phyloP scores from a whole-genome alignment of 2,797 vertebrate species.

The Clarias laeviceps region DNA sequence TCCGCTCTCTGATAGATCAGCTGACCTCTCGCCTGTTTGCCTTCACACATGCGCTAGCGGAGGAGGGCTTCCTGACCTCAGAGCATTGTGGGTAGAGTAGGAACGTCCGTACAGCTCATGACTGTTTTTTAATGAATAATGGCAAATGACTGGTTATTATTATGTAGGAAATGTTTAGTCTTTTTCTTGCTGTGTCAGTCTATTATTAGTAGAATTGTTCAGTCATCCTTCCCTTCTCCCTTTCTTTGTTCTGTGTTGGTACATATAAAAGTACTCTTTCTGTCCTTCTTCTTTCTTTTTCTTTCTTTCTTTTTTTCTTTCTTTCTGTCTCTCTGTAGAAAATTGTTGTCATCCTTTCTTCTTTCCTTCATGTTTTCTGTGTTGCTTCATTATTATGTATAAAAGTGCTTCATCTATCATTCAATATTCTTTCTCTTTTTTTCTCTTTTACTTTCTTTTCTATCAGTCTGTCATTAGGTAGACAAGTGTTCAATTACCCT shows the following conservation, averaged over 20 bases:
- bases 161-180: not conserved
- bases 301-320: not conserved
- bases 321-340: not conserved
- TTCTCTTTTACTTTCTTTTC: not conserved
- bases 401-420: no score
- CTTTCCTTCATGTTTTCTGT: not conserved
- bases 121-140: not conserved
- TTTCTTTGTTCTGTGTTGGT: not conserved
- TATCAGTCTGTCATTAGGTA: not conserved
- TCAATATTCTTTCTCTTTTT: not conserved
- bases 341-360: not conserved
- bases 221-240: not conserved
- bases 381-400: no score
- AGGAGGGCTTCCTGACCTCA: conserved; percentile 5
- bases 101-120: not conserved
- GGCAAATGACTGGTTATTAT: not conserved
- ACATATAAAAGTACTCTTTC: not conserved
- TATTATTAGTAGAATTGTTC: not conserved
- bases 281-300: not conserved
- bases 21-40: conserved; percentile 17
- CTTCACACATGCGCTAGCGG: not conserved
- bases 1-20: not conserved
- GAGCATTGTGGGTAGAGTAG: not conserved
- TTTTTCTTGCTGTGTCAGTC: not conserved
- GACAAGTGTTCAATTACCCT: not conserved